These are phyloP conservation scores for Garra rufa DNA, from an alignment of 2,113 vertebrate genomes.

Conservation along the genomic window DNA sequence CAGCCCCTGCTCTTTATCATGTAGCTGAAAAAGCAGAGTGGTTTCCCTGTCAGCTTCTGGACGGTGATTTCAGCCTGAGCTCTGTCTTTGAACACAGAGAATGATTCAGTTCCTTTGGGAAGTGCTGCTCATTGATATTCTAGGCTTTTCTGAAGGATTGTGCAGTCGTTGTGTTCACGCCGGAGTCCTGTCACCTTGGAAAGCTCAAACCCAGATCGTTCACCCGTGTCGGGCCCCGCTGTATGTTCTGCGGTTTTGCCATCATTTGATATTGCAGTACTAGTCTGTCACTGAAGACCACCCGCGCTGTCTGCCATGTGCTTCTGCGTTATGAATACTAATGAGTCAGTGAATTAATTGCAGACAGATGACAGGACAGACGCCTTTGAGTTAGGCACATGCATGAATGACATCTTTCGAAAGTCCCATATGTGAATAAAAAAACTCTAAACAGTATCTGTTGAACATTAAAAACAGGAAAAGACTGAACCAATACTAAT, in stretches of 20 bases:
- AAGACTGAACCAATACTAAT: no score
- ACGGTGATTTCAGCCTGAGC: conserved; percentile 72
- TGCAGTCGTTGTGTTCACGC: conserved; percentile 70
- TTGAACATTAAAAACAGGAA: background rate
- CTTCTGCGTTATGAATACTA: conserved; percentile 70
- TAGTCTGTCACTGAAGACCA: background rate
- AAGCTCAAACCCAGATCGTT: conserved; percentile 23
- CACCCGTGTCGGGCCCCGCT: background rate
- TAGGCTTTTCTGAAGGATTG: conserved; percentile 68
- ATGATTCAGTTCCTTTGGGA: conserved; percentile 75
- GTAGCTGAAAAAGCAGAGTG: background rate
- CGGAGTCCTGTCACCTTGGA: conserved; percentile 69
- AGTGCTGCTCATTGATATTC: conserved; percentile 77
- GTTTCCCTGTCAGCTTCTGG: conserved; percentile 63
- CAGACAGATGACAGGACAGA: conserved; percentile 71
- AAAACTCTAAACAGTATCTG: background rate
- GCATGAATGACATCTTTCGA: background rate
- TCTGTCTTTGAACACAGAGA: conserved; percentile 72
- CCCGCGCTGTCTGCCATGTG: conserved; percentile 56
- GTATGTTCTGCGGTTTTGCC: conserved; percentile 14
- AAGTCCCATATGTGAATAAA: background rate
- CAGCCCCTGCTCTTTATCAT: background rate
- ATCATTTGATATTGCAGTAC: background rate
- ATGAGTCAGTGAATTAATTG: conserved; percentile 48
- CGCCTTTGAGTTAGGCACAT: conserved; percentile 20